Conservation (phyloP, 2,113 vertebrate genomes). For the Nycticorax nycticorax region DNA sequence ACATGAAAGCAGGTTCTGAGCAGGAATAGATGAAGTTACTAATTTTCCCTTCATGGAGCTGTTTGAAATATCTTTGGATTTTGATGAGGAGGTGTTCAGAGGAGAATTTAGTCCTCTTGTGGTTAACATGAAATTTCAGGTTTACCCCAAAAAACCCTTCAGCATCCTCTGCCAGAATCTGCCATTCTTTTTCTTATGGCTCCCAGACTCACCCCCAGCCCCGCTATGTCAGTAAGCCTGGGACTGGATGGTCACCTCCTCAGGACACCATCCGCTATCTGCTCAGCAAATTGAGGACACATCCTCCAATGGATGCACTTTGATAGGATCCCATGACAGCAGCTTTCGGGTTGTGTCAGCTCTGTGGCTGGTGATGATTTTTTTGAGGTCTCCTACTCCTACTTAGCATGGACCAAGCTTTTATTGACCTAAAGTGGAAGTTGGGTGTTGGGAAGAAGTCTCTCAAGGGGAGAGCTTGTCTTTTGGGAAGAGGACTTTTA, state of each 20-base stretch:
- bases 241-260: background rate
- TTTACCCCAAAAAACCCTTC: background rate
- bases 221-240: background rate
- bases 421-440: background rate
- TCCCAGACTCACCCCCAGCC: background rate
- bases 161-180: background rate
- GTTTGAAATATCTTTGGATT: background rate
- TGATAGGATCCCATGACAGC: background rate
- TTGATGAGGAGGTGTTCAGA: background rate
- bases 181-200: background rate
- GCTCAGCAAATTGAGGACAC: background rate
- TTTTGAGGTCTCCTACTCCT: background rate
- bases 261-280: background rate
- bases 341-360: background rate
- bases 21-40: background rate
- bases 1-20: background rate
- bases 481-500: background rate
- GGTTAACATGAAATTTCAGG: background rate
- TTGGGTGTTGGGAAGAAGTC: background rate
- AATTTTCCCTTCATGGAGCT: background rate
- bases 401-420: background rate
- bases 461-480: background rate
- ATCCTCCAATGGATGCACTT: background rate
- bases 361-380: background rate
- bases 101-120: background rate